Conservation (phyloP, 2,888 invertebrate genomes). For the Calameuta pallipes region DNA sequence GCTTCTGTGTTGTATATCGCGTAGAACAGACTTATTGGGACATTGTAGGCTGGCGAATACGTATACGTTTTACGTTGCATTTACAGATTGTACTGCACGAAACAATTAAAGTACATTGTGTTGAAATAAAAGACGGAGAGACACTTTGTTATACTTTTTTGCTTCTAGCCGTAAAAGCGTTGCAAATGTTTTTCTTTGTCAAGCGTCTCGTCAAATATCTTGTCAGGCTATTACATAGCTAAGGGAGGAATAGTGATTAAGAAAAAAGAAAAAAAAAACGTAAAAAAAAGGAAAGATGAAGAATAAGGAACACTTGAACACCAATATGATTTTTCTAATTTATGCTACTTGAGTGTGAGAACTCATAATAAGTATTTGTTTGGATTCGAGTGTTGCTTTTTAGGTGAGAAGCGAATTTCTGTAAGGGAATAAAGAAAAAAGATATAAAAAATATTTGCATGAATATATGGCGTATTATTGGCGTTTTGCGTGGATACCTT, state of each 20-base stretch:
- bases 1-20: conserved; percentile 36
- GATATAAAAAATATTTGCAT: not conserved
- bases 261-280: too few relatives aligned
- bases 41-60: conserved; percentile 16
- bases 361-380: not conserved
- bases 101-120: not conserved
- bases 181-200: not conserved
- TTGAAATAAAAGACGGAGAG: not conserved
- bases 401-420: not conserved
- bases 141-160: not conserved
- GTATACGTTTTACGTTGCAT: conserved; percentile 1
- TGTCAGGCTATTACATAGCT: not conserved
- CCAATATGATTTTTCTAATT: not conserved
- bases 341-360: not conserved
- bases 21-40: conserved; percentile 28
- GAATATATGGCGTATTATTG: not conserved
- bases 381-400: not conserved
- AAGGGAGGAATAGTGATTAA: not conserved
- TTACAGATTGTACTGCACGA: not conserved
- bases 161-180: not conserved
- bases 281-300: not conserved
- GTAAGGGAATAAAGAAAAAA: not conserved
- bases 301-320: not conserved
- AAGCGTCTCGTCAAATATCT: not conserved
- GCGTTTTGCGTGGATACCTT: not conserved